Evolutionary conservation across 2,888 invertebrate species (phyloP), one percentile per base, ranked within the genome.

Genomic region (Coelogynopora nodosa): DNA sequence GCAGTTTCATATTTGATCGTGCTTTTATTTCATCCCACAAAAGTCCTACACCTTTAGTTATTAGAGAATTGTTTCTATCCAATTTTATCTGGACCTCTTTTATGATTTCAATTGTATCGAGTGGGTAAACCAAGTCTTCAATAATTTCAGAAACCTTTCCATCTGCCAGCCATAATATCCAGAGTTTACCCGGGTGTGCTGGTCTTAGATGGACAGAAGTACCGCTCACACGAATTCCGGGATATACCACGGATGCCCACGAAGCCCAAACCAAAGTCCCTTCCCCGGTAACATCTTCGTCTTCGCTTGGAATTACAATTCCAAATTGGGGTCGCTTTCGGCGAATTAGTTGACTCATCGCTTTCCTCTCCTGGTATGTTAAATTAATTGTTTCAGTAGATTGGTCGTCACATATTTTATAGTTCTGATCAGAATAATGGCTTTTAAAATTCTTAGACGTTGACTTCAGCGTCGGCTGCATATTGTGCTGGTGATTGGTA

Each of bases 141-240:
- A 30, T 23, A 2, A 82, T 28, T 30, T 82, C 82, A 30, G 82
- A 82, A 0, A 82, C 82, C 30, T 82, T 82, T 28, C 82, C 82
- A 28, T 82, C 82, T 10, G 82, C 82, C 26, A 82, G 82, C 82
- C 82, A 82, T 0, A 82, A 30, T 0, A 82, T 28, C 82, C 82
- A 82, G 82, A 28, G 26, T 5, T 2, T 0, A 1, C 82, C 23
- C 26, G 82, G 82, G 27, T 30, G 82, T 23, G 82, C 82, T 30
- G 82, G 82, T 2, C 82, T 23, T 23, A 82, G 82, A 28, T 82
- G 82, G 0, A 28, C 29, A 23, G n/a, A 23, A 13, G 30, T 23
- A 0, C 82, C 82, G 27, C 30, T 30, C 30, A 82, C 82, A 1
- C 29, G 30, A 10, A 82, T 28, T 0, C 30, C 23, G 0, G 82